phyloP scores from a whole-genome alignment of 2,113 vertebrate genomes.

The Notothenia rossii region DNA sequence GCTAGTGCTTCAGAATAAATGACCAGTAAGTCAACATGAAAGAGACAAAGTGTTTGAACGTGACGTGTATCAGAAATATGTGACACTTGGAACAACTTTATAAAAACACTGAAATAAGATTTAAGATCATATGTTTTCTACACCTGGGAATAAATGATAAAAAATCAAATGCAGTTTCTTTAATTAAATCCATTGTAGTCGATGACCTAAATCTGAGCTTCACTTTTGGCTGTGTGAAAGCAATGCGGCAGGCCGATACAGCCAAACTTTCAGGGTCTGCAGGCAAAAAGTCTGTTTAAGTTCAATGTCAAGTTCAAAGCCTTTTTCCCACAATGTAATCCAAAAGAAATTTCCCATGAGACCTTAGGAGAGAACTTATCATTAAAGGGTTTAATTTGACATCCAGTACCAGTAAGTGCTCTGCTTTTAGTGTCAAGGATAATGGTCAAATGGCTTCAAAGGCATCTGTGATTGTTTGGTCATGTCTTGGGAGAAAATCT shows the following conservation, averaged over 20 bases:
- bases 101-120: background rate
- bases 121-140: background rate
- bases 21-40: constrained; percentile 32
- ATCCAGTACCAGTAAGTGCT: constrained; percentile 81
- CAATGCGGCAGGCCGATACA: constrained; percentile 39
- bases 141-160: background rate
- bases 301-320: constrained; percentile 87
- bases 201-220: constrained; percentile 42
- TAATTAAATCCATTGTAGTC: constrained; percentile 25
- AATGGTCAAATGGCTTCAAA: constrained; percentile 83
- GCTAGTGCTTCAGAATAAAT: constrained; percentile 34
- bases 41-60: constrained; percentile 4
- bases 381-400: constrained; percentile 85
- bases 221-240: constrained; percentile 46
- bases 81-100: background rate
- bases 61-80: background rate
- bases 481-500: constrained; percentile 70
- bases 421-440: constrained; percentile 81
- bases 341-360: constrained; percentile 83
- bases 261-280: constrained; percentile 71
- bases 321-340: constrained; percentile 82
- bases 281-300: constrained; percentile 81
- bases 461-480: constrained; percentile 62
- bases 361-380: constrained; percentile 79
- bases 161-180: constrained; percentile 7